Percentiles rank a stretch among this genome's conserved stretches.
phyloP scores from a whole-genome alignment of 1,140 invertebrate species.

The Heterodera carotae region DNA sequence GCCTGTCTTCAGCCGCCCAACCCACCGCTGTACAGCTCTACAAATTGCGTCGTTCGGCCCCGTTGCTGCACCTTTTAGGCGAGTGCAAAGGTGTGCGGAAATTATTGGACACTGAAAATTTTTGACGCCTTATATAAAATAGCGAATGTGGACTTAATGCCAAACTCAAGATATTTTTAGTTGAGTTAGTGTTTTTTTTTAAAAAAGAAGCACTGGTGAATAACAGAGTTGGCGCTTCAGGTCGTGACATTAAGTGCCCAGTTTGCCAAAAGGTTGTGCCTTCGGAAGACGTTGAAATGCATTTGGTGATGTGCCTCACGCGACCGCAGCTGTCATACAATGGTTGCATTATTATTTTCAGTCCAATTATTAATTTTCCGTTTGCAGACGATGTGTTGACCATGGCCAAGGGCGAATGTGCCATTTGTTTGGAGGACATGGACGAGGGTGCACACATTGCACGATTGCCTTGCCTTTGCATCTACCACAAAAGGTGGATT shows the following conservation, averaged over 20 bases:
- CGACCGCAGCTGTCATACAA: conserved; percentile 97
- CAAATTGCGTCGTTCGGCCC: not conserved
- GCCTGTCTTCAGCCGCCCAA: not conserved
- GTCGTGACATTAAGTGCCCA: conserved; percentile 89
- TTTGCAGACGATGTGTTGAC: conserved; percentile 87
- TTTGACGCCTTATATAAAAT: too few relatives aligned
- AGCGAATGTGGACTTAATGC: too few relatives aligned
- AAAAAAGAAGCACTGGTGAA: too few relatives aligned
- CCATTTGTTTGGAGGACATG: conserved; percentile 96
- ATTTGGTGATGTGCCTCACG: conserved; percentile 97
- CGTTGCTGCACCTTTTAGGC: conserved; percentile 8
- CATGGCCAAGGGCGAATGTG: conserved; percentile 94
- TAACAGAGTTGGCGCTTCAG: too few relatives aligned
- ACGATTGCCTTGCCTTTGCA: conserved; percentile 94
- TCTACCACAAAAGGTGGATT: conserved; percentile 93
- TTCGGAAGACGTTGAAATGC: conserved; percentile 95
- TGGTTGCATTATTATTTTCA: conserved; percentile 71
- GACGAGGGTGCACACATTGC: conserved; percentile 91
- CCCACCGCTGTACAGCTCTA: conserved; percentile 1
- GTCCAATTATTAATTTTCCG: not conserved
- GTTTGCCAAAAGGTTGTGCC: conserved; percentile 96
- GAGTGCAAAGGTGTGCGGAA: too few relatives aligned
- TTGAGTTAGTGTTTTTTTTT: too few relatives aligned
- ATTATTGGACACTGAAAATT: too few relatives aligned
- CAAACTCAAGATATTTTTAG: not conserved